Percentiles rank a stretch among this genome's conserved stretches.
Evolutionary conservation across 2,888 invertebrate genomes (phyloP).

Genomic region (Mythimna vitellina): DNA sequence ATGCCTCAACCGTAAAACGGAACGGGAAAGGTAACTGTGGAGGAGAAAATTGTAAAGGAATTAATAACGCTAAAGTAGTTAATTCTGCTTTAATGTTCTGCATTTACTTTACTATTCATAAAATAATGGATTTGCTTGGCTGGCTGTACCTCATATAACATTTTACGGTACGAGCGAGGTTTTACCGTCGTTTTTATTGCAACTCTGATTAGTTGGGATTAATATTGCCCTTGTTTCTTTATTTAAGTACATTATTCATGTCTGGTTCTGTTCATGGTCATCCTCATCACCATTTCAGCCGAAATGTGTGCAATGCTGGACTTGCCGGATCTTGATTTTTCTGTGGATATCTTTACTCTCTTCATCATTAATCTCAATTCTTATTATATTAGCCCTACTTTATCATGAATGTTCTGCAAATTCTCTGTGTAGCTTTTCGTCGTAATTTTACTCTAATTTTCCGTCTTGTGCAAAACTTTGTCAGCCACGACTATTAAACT

Average conservation of each 20-base stretch:
- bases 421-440: background rate
- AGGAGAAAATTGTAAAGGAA: conserved; percentile 41
- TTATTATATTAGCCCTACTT: background rate
- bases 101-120: conserved; percentile 47
- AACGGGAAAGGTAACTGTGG: conserved; percentile 26
- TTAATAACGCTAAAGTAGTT: conserved; percentile 46
- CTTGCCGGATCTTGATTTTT: no score
- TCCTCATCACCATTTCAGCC: no score
- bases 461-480: conserved; percentile 13
- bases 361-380: no score
- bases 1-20: conserved; percentile 24
- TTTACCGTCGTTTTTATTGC: conserved; percentile 26
- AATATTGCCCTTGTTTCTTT: conserved; percentile 8
- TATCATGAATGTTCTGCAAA: background rate
- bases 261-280: no score
- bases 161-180: background rate
- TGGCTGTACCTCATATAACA: conserved; percentile 4
- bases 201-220: background rate
- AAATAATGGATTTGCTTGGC: conserved; percentile 34
- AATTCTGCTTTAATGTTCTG: conserved; percentile 33
- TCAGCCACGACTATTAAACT: conserved; percentile 3
- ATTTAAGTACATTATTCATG: background rate
- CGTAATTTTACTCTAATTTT: background rate
- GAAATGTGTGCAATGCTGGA: no score
- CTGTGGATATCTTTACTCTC: no score